Evolutionary conservation across 1,140 invertebrate genomes (phyloP), one percentile per base, ranked within the genome.

Genomic region (Lanistes nyassanus): DNA sequence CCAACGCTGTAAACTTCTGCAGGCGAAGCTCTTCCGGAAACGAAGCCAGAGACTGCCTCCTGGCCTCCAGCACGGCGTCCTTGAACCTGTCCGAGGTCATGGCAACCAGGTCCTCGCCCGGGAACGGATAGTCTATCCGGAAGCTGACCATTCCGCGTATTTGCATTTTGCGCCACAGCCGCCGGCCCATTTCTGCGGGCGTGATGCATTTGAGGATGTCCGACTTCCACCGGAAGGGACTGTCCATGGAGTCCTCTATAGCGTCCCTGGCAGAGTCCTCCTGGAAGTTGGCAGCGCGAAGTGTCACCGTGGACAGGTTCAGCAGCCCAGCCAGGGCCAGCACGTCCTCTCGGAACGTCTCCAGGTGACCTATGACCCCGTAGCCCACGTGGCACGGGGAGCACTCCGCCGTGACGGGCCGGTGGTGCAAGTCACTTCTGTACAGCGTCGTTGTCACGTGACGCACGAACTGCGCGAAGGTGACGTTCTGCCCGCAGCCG

Each of bases 351-450:
- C 55, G 56, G 34, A 72, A 60, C 2, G 70, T 72, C 26, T 72
- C 70, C 70, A 72, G 56, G 2, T 60, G 56, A 37, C 70, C 70
- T 34, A 72, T 72, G 56, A 72, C 53, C 37, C 60, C 70, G n/a
- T n/a, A 72, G 0, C n/a, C 31, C n/a, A 39, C 56, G 9, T 58
- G 26, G 21, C 70, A 72, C 1, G 56, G 55, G 70, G 39, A 53
- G 56, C 70, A 72, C 36, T 37, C 21, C 16, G 2, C 11, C 16
- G 70, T 29, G 36, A 72, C 60, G 3, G 53, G 70, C 1, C 56
- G 56, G 23, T 60, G 34, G 70, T 72, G 70, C 13, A 37, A 34
- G 55, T 72, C 56, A 13, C 26, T 5, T 36, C 55, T 42, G n/a
- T 65, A 26, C 34, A 77, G 55, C 23, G 31, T 36, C 0, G 29